These are phyloP conservation scores for Toxotes lorentzi DNA, from an alignment of 2,797 vertebrate species.

Conservation along the genomic window DNA sequence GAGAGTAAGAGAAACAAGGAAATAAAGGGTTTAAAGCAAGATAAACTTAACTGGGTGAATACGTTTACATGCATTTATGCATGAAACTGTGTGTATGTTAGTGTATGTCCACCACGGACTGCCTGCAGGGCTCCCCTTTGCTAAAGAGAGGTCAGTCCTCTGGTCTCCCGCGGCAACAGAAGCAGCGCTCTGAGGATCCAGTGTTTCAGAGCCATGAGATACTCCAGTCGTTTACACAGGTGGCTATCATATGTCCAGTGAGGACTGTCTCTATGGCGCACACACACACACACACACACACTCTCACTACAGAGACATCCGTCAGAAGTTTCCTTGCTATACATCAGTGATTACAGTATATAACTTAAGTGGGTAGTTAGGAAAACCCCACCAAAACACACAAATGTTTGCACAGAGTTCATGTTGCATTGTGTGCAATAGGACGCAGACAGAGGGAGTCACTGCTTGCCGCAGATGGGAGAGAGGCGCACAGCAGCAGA, in stretches of 20 bases:
- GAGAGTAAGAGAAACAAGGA: slow-evolving; percentile 7
- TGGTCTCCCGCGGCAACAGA: slow-evolving; percentile 63
- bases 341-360: slow-evolving; percentile 9
- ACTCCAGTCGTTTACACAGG: slow-evolving; percentile 78
- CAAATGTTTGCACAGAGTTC: slow-evolving; percentile 32
- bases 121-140: slow-evolving; percentile 56
- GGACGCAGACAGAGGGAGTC: slow-evolving; percentile 30
- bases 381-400: slow-evolving; percentile 9
- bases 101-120: slow-evolving; percentile 38
- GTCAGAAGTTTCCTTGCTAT: slow-evolving; percentile 23
- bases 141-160: slow-evolving; percentile 62
- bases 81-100: slow-evolving; percentile 44
- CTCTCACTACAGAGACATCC: slow-evolving; percentile 24
- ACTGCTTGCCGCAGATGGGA: slow-evolving; percentile 20
- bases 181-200: slow-evolving; percentile 67
- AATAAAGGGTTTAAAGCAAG: slow-evolving; percentile 39
- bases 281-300: neutral
- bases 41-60: slow-evolving; percentile 17
- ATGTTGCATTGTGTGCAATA: slow-evolving; percentile 50
- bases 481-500: neutral
- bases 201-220: slow-evolving; percentile 61
- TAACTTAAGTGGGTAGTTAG: slow-evolving; percentile 3
- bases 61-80: slow-evolving; percentile 31
- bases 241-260: slow-evolving; percentile 76
- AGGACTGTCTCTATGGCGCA: slow-evolving; percentile 11